Evolutionary conservation across 1,140 invertebrate genomes (phyloP).

Genomic region (Elysia chlorotica): DNA sequence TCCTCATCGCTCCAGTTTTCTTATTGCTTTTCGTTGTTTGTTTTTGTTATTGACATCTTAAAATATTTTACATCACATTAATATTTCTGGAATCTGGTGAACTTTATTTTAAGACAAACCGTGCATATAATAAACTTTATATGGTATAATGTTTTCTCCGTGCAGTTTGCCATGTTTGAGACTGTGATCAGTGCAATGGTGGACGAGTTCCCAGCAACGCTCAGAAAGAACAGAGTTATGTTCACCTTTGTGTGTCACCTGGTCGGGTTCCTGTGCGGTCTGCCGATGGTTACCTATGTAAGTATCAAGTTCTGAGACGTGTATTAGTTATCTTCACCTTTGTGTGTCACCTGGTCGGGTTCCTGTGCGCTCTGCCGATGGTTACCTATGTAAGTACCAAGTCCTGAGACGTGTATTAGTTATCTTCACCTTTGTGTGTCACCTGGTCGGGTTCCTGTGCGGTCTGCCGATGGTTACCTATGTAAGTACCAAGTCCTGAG

Average conservation of each 20-base stretch:
- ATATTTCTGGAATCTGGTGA: background rate
- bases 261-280: conserved; percentile 69
- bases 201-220: conserved; percentile 62
- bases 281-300: conserved; percentile 73
- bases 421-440: background rate
- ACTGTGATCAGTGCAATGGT: conserved; percentile 74
- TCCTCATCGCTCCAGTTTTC: background rate
- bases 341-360: background rate
- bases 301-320: conserved; percentile 24
- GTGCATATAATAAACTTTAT: background rate
- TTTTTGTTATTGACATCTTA: background rate
- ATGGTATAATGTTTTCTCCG: background rate
- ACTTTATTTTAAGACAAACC: background rate
- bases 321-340: background rate
- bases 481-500: conserved; percentile 57
- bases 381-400: conserved; percentile 67
- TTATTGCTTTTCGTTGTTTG: background rate
- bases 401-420: background rate
- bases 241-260: conserved; percentile 62
- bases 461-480: conserved; percentile 71
- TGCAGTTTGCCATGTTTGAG: conserved; percentile 81
- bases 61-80: background rate
- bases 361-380: conserved; percentile 66
- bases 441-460: background rate
- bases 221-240: conserved; percentile 31